Evolutionary conservation across 2,888 invertebrate genomes (phyloP).

Genomic region (Ptychoptera albimana): DNA sequence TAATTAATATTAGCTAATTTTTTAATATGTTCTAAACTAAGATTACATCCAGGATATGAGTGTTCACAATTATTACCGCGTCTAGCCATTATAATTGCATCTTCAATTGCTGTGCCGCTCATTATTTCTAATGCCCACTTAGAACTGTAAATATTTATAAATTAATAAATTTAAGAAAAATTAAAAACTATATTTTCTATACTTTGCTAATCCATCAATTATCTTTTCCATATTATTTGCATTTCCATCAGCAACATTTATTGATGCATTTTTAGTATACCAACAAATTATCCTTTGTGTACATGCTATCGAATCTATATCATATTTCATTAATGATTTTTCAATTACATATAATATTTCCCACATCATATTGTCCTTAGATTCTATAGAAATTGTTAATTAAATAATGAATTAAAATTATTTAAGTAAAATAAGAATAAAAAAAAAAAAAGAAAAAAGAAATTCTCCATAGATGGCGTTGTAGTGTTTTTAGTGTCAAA

Average conservation of each 20-base stretch:
- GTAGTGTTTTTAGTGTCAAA: no score
- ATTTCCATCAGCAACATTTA: constrained; percentile 23
- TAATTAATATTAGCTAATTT: not conserved
- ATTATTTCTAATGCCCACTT: constrained; percentile 27
- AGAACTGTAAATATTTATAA: constrained; percentile 15
- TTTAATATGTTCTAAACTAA: not conserved
- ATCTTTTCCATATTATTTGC: constrained; percentile 32
- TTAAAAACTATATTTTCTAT: constrained; percentile 9
- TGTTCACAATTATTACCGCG: constrained; percentile 27
- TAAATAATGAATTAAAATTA: no score
- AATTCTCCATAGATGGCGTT: no score
- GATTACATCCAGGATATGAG: constrained; percentile 31
- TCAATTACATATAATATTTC: constrained; percentile 25
- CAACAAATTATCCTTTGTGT: constrained; percentile 42
- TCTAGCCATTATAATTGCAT: constrained; percentile 34
- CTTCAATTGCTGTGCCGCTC: constrained; percentile 36
- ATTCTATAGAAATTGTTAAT: no score
- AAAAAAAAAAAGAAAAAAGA: no score
- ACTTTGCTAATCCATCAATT: constrained; percentile 34
- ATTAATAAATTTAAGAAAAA: not conserved
- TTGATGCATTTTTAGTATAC: constrained; percentile 29
- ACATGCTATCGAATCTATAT: constrained; percentile 44
- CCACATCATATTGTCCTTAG: no score
- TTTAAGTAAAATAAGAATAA: no score
- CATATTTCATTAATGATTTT: constrained; percentile 35